phyloP scores from a whole-genome alignment of 2,888 invertebrate species.

The Muscina levida region DNA sequence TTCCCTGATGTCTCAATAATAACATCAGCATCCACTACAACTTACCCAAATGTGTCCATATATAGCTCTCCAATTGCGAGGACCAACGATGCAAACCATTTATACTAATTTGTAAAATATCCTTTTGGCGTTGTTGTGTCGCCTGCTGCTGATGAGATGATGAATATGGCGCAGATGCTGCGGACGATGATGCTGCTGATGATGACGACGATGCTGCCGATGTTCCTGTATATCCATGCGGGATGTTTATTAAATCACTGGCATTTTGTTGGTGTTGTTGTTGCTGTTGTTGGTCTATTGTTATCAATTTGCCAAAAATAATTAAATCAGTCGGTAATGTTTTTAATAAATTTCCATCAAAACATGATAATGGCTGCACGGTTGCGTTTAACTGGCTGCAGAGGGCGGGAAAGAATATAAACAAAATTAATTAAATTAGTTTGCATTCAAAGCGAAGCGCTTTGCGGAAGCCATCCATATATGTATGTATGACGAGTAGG shows the following conservation, averaged over 20 bases:
- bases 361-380: constrained; percentile 76
- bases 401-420: constrained; percentile 35
- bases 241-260: constrained; percentile 43
- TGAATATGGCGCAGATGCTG: constrained; percentile 53
- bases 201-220: constrained; percentile 41
- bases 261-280: constrained; percentile 58
- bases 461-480: too few relatives aligned
- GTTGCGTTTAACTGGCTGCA: constrained; percentile 79
- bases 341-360: constrained; percentile 78
- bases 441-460: neutral
- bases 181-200: constrained; percentile 13
- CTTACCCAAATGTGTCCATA: constrained; percentile 80
- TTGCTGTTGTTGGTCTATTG: constrained; percentile 68
- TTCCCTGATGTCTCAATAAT: neutral
- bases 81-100: constrained; percentile 79
- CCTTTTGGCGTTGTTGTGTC: constrained; percentile 66
- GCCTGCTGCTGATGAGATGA: constrained; percentile 43
- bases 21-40: neutral
- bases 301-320: constrained; percentile 79
- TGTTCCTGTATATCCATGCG: constrained; percentile 40
- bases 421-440: neutral
- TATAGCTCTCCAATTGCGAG: constrained; percentile 78
- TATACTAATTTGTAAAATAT: constrained; percentile 77
- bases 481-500: too few relatives aligned
- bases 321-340: constrained; percentile 79